These are phyloP conservation scores for Rhodeus uyekii DNA, from an alignment of 2,797 vertebrate species.

Conservation along the genomic window DNA sequence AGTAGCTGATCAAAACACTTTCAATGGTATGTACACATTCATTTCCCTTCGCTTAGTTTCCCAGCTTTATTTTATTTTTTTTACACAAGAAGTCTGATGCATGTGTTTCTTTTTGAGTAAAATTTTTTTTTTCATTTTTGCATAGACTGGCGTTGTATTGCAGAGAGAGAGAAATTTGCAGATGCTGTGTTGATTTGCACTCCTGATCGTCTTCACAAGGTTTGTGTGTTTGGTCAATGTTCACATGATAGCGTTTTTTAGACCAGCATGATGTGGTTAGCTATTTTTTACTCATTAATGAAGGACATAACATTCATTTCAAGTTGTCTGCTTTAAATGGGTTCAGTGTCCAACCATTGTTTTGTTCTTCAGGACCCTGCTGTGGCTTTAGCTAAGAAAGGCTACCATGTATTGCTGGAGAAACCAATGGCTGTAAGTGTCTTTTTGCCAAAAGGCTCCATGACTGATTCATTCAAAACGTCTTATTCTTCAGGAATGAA, in stretches of 20 bases:
- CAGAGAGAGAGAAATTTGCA: slow-evolving; percentile 74
- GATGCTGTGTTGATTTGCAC: slow-evolving; percentile 76
- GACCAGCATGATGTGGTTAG: background rate
- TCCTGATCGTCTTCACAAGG: slow-evolving; percentile 76
- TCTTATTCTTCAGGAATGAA: background rate
- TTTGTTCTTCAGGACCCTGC: slow-evolving; percentile 74
- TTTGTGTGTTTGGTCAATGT: slow-evolving; percentile 47
- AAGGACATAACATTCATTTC: background rate
- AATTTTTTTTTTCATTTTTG: slow-evolving; percentile 35
- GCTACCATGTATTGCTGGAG: slow-evolving; percentile 82
- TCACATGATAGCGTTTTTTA: background rate
- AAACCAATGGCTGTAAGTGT: slow-evolving; percentile 84
- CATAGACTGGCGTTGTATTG: slow-evolving; percentile 70
- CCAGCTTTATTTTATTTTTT: background rate
- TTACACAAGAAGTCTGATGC: background rate
- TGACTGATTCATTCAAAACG: background rate
- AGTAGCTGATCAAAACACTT: slow-evolving; percentile 66
- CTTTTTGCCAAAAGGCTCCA: background rate
- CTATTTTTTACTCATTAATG: background rate
- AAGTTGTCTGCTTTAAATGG: slow-evolving; percentile 7
- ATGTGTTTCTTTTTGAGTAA: slow-evolving; percentile 26
- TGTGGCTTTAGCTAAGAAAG: slow-evolving; percentile 77
- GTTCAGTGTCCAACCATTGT: slow-evolving; percentile 21
- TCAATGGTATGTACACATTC: slow-evolving; percentile 70
- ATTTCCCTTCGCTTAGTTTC: background rate